Conservation (phyloP, 2,113 vertebrate species). For the Daubentonia madagascariensis region DNA sequence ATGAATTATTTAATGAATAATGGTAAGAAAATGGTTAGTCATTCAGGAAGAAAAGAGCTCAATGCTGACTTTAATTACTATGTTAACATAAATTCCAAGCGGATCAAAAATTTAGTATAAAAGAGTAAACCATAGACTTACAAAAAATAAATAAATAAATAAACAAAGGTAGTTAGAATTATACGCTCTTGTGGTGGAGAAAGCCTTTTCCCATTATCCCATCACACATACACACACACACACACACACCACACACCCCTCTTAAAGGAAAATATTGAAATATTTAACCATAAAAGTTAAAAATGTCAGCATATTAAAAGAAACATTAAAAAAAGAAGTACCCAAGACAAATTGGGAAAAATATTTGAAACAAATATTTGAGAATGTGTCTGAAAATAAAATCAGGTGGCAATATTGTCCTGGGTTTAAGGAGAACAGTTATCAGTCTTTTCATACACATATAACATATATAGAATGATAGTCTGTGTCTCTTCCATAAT, state of each 20-base stretch:
- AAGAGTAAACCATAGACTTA: not conserved
- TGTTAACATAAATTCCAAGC: not conserved
- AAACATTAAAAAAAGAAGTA: not conserved
- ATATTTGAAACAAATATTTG: slow-evolving; percentile 47
- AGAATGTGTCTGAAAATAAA: slow-evolving; percentile 11
- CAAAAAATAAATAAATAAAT: not conserved
- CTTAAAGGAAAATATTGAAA: not conserved
- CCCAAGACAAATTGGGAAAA: not conserved
- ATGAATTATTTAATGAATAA: not conserved
- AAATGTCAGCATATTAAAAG: not conserved
- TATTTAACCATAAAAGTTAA: not conserved
- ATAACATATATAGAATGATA: not conserved
- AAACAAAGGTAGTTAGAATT: not conserved
- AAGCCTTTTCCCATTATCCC: not conserved
- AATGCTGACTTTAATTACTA: not conserved
- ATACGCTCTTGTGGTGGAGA: not conserved
- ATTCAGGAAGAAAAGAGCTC: not conserved
- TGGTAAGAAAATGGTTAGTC: not conserved
- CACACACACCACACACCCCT: not conserved
- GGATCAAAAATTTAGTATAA: not conserved
- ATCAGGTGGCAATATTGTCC: not conserved
- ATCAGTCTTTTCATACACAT: not conserved
- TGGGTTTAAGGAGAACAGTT: not conserved
- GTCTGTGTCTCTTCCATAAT: slow-evolving; percentile 21
- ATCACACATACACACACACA: not conserved